Evolutionary conservation across 2,113 vertebrate genomes (phyloP).

Genomic region (Corythornis cristatus): DNA sequence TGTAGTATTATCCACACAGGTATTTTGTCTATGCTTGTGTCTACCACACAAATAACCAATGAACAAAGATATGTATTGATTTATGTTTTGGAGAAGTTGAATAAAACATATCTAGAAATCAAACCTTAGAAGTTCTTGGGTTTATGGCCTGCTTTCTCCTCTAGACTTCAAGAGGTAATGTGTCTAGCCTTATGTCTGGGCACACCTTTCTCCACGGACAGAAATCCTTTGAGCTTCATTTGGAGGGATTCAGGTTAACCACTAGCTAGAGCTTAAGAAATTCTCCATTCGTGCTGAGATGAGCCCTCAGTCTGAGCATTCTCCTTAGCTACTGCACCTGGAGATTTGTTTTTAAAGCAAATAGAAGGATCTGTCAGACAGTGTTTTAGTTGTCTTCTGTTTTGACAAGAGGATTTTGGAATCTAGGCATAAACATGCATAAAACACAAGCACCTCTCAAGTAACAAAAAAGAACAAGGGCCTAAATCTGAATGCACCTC

Average conservation of each 20-base stretch:
- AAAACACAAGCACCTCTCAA: not conserved
- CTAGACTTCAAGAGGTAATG: not conserved
- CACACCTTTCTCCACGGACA: not conserved
- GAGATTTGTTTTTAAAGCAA: not conserved
- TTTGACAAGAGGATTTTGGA: not conserved
- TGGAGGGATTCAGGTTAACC: not conserved
- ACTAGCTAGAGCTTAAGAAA: not conserved
- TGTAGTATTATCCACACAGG: not conserved
- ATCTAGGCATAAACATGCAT: not conserved
- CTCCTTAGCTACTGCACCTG: not conserved
- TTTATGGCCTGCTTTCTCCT: not conserved
- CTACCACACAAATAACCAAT: not conserved
- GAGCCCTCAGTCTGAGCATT: rapidly evolving
- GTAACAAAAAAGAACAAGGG: not conserved
- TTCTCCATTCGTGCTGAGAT: not conserved
- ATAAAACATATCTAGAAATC: not conserved
- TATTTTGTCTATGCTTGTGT: not conserved
- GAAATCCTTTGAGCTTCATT: not conserved
- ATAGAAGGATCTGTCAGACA: not conserved
- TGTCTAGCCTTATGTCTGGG: not conserved
- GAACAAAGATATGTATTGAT: rapidly evolving
- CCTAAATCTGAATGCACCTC: not conserved
- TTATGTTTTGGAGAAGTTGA: not conserved
- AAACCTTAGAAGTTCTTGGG: not conserved
- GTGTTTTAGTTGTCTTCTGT: not conserved